Evolutionary conservation across 2,797 vertebrate species (phyloP).

Genomic region (Gymnopithys bicolor): DNA sequence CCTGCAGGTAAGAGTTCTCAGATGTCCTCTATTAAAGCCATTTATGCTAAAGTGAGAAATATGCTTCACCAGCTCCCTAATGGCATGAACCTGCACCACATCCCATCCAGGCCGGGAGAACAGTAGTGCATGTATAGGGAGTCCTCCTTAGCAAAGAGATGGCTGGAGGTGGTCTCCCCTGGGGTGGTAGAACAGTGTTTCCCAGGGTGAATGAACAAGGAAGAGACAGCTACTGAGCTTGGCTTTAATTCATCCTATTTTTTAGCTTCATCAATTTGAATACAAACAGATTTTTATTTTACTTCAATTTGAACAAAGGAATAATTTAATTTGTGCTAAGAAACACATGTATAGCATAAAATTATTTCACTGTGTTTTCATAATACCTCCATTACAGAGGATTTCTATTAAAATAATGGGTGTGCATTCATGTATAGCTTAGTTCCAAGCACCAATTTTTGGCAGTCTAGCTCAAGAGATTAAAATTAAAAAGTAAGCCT

Average conservation of each 20-base stretch:
- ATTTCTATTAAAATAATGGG: not conserved
- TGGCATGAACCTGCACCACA: not conserved
- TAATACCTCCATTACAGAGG: not conserved
- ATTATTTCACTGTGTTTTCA: not conserved
- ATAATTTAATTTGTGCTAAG: not conserved
- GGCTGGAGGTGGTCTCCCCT: not conserved
- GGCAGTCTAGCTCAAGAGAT: not conserved
- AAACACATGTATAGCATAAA: not conserved
- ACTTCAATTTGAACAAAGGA: not conserved
- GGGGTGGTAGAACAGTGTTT: not conserved
- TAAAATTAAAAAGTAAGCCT: not conserved
- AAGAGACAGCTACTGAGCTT: not conserved
- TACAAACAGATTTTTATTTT: not conserved
- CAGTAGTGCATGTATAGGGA: rapidly evolving
- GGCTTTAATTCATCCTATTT: not conserved
- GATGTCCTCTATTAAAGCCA: not conserved
- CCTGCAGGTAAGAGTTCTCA: not conserved
- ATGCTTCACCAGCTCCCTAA: not conserved
- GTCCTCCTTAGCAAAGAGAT: not conserved
- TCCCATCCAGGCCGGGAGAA: not conserved
- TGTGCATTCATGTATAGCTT: not conserved
- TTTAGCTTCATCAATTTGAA: not conserved
- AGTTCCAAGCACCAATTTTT: not conserved
- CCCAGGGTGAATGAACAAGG: not conserved
- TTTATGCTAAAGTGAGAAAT: not conserved